Percentiles rank a stretch among this genome's conserved stretches.
Conservation (phyloP, 2,888 invertebrate species). For the Strigamia maritima region DNA sequence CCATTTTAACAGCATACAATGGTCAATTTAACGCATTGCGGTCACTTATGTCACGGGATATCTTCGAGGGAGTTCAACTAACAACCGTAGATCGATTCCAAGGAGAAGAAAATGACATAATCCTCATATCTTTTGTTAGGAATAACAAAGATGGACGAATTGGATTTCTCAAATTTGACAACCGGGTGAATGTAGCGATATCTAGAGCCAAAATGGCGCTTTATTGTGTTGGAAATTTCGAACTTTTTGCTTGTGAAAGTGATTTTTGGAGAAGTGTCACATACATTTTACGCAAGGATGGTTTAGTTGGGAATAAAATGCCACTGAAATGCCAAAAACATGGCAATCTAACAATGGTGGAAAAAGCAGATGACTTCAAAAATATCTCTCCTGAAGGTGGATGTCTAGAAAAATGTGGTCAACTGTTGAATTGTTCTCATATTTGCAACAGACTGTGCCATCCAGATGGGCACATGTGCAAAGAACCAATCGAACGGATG, state of each 20-base stretch:
- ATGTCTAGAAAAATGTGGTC: too few relatives aligned
- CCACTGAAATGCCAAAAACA: too few relatives aligned
- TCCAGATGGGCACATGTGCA: too few relatives aligned
- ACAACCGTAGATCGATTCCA: conserved; percentile 73
- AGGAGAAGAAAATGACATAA: conserved; percentile 71
- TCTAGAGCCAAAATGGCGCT: conserved; percentile 71
- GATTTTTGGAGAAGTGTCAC: background rate
- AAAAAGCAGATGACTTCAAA: too few relatives aligned
- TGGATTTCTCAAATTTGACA: conserved; percentile 67
- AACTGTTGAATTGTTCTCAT: too few relatives aligned
- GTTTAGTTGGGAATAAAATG: background rate
- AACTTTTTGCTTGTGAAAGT: conserved; percentile 44
- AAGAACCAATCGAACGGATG: too few relatives aligned
- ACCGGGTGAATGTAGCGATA: conserved; percentile 73
- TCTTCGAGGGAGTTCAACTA: conserved; percentile 59
- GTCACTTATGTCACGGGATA: conserved; percentile 48
- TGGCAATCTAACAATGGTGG: too few relatives aligned
- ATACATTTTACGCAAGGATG: background rate
- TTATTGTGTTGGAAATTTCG: conserved; percentile 68
- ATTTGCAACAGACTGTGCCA: too few relatives aligned
- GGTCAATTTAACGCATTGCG: conserved; percentile 65
- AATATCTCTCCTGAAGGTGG: too few relatives aligned
- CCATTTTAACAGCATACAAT: conserved; percentile 68
- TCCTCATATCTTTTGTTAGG: conserved; percentile 73
- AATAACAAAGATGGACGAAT: conserved; percentile 63